Conservation (phyloP, 2,113 vertebrate species). For the Cyphomyrus plagiostoma region DNA sequence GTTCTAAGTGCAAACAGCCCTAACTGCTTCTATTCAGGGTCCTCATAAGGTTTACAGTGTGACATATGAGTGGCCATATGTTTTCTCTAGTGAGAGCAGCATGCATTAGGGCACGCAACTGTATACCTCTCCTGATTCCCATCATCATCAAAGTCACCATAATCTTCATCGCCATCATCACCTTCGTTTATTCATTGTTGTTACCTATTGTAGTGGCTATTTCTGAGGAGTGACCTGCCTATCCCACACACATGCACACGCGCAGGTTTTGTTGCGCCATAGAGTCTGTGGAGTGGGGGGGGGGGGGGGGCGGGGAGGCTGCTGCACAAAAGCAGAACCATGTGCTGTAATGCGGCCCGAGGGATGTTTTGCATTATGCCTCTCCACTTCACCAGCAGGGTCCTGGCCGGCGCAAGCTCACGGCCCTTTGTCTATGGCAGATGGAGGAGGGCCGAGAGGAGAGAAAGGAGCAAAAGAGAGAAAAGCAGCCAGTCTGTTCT, state of each 20-base stretch:
- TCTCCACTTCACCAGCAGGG: constrained; percentile 67
- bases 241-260: not conserved
- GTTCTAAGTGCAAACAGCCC: not conserved
- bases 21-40: constrained; percentile 3
- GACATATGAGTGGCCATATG: constrained; percentile 3
- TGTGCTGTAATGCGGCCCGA: constrained; percentile 67
- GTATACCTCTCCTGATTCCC: not conserved
- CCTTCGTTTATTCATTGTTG: not conserved
- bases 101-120: not conserved
- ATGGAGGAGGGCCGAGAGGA: constrained; percentile 65
- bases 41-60: not conserved
- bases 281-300: not conserved
- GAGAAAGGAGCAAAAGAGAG: constrained; percentile 34
- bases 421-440: constrained; percentile 73
- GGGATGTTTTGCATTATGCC: constrained; percentile 61
- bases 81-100: too few relatives aligned
- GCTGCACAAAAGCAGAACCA: constrained; percentile 58
- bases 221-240: not conserved
- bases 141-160: not conserved
- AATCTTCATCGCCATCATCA: not conserved
- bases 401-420: constrained; percentile 63
- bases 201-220: not conserved
- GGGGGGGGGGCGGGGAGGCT: not conserved
- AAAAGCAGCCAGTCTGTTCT: constrained; percentile 70
- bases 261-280: constrained; percentile 27